Evolutionary conservation across 2,113 vertebrate genomes (phyloP), one percentile per base, ranked within the genome.

Genomic region (Chlorodrepanis virens): DNA sequence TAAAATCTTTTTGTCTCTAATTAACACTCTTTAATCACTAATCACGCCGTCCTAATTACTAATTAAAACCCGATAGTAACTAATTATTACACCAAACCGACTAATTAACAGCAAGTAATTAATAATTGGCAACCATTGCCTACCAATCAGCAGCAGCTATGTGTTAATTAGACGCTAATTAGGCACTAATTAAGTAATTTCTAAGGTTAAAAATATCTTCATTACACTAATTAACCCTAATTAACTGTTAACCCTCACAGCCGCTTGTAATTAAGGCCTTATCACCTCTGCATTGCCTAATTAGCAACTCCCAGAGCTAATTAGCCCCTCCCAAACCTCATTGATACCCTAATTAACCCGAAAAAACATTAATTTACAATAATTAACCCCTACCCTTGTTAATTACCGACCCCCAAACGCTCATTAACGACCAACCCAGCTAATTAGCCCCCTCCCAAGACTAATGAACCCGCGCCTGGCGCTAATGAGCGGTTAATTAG

Each of bases 1-100:
- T 31, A 42, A 5, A 6, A 2, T 1, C 5, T 4, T 1, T 12
- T 12, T 6, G 3, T 0, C 4, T 10, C 9, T 15, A n/a, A n/a
- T n/a, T 14, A 23, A 10, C 4, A 4, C 21, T 1, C 1, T 1
- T 19, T 19, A 28, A 10, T 50, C 8, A 25, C 31, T 22, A 56
- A n/a, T 56, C 22, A 56, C 3, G 12, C 12, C 5, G 3, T 7
- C 1, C 6, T 19, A 13, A 10, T 5, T 29, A 9, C 4, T 63
- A 63, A 61, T 61, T 28, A 40, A 7, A 5, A 3, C 10, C 7
- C 5, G 3, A 6, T 15, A 33, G 7, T 7, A 5, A 2, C 12
- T 9, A 9, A 56, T 14, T 14, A 54, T 6, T 5, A 12, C 5
- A 4, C 6, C 5, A 4, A 5, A 16, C 2, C 10, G 1, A 6